Conservation (phyloP, 2,888 invertebrate genomes). For the Drosophila sordidapex region DNA sequence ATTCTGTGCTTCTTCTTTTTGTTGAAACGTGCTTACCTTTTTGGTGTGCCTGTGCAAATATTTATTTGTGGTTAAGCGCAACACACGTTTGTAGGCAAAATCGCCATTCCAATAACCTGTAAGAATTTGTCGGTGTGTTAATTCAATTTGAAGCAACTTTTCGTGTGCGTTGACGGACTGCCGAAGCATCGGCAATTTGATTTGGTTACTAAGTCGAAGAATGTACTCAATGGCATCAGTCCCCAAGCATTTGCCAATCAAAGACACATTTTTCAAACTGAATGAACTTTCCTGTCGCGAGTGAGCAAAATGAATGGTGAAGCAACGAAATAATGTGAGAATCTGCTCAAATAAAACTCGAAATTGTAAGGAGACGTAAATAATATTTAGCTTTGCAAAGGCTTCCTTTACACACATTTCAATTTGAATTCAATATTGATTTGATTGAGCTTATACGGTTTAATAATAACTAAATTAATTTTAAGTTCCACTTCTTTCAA, state of each 20-base stretch:
- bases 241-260: conserved; percentile 31
- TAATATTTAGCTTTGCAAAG: background rate
- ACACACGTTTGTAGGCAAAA: conserved; percentile 44
- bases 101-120: conserved; percentile 23
- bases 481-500: background rate
- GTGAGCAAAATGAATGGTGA: background rate
- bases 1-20: background rate
- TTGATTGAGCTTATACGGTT: background rate
- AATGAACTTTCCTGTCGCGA: background rate
- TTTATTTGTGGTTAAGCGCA: conserved; percentile 64
- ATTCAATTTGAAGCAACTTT: conserved; percentile 60
- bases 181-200: conserved; percentile 35
- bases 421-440: background rate
- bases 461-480: background rate
- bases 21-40: conserved; percentile 53
- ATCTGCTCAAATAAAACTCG: conserved; percentile 4
- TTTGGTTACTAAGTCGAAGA: conserved; percentile 20
- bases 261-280: conserved; percentile 6
- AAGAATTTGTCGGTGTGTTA: conserved; percentile 47
- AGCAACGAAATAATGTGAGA: background rate
- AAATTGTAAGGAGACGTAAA: background rate
- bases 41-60: conserved; percentile 59
- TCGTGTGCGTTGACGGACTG: conserved; percentile 19
- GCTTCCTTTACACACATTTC: background rate
- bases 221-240: conserved; percentile 22